These are phyloP conservation scores for Porites australiensis DNA, from an alignment of 64 coral and sea anemone species.

Conservation along the genomic window DNA sequence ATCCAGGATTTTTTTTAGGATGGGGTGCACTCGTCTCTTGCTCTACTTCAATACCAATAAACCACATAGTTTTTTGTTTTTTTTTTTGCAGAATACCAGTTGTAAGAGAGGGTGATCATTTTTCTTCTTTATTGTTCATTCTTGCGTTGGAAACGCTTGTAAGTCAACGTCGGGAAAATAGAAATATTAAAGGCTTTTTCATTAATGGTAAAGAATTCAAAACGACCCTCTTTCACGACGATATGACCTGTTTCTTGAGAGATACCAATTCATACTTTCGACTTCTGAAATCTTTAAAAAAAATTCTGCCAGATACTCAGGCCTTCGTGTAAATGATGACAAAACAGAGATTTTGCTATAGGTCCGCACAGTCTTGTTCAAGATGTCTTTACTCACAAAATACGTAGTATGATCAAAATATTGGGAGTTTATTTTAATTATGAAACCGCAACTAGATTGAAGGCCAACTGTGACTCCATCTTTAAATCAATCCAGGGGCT, in stretches of 20 bases:
- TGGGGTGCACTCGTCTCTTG: no score
- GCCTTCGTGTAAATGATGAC: neutral
- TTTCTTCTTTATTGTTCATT: conserved; percentile 63
- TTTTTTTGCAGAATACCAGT: no score
- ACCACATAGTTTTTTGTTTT: no score
- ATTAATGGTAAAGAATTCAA: conserved; percentile 41
- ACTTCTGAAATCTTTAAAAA: neutral
- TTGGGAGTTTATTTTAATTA: neutral
- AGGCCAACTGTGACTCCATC: no score
- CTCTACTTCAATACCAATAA: no score
- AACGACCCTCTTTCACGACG: conserved; percentile 45
- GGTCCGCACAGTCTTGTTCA: neutral
- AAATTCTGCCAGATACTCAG: neutral
- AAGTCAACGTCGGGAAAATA: conserved; percentile 14
- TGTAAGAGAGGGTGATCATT: conserved; percentile 55
- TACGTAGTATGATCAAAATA: neutral
- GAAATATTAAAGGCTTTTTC: conserved; percentile 14
- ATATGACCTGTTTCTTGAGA: conserved; percentile 47
- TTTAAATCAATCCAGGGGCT: no score
- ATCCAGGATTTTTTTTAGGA: no score
- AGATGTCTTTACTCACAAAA: neutral
- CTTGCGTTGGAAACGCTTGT: conserved; percentile 43
- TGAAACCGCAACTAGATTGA: no score
- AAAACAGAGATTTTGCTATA: conserved; percentile 31
- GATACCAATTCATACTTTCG: neutral